These are phyloP conservation scores for Saguinus midas DNA, from an alignment of 2,113 vertebrate species.

Conservation along the genomic window DNA sequence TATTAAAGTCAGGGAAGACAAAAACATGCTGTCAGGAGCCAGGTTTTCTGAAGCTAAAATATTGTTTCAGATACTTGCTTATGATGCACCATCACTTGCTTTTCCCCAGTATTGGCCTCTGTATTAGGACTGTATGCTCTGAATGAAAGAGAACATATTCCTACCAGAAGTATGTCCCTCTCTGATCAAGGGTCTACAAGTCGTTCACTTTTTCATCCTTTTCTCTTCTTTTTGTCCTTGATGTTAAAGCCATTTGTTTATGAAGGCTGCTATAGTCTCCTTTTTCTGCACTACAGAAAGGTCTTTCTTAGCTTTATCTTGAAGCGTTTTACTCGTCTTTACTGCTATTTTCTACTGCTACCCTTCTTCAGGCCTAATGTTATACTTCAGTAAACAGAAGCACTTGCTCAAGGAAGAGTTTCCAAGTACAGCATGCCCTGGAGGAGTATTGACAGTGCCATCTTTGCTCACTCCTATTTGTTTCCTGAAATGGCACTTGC, in stretches of 20 bases:
- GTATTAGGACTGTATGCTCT: not conserved
- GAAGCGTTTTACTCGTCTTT: not conserved
- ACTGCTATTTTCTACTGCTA: too few species aligned
- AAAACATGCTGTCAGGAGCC: too few species aligned
- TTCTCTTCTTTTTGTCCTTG: not conserved
- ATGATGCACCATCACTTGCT: fast-evolving
- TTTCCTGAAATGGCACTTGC: not conserved
- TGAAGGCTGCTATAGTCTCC: not conserved
- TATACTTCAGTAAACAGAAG: not conserved
- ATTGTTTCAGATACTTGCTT: not conserved
- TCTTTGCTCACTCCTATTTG: not conserved
- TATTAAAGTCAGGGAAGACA: not conserved
- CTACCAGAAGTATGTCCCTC: not conserved
- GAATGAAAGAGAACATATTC: not conserved
- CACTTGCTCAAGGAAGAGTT: not conserved
- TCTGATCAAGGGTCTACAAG: fast-evolving
- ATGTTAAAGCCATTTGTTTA: not conserved
- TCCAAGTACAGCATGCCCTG: not conserved
- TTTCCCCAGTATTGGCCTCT: not conserved
- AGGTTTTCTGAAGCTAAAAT: not conserved
- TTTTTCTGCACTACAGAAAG: not conserved
- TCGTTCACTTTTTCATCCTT: not conserved
- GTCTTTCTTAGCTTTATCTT: not conserved
- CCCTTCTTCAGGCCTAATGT: not conserved
- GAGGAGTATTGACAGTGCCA: not conserved